These are phyloP conservation scores for Agonopterix heracliana DNA, from an alignment of 2,888 invertebrate genomes.

Conservation along the genomic window DNA sequence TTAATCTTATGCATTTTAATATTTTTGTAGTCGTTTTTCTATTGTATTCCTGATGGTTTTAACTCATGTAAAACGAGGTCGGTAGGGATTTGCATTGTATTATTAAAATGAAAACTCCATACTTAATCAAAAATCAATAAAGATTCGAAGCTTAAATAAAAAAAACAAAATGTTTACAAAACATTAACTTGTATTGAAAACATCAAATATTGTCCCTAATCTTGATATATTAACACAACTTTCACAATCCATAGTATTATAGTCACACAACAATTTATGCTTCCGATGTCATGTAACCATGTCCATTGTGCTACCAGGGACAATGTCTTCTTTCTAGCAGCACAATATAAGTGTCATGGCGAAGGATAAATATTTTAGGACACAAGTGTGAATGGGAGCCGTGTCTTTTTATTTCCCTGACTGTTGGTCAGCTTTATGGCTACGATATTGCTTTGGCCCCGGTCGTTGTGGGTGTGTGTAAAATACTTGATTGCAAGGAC, in stretches of 20 bases:
- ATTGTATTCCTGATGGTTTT: no score
- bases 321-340: constrained; percentile 7
- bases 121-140: no score
- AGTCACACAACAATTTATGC: constrained; percentile 3
- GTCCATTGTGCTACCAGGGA: constrained; percentile 2
- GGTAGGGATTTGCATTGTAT: no score
- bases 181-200: neutral
- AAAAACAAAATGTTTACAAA: no score
- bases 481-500: no score
- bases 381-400: constrained; percentile 60
- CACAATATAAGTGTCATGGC: constrained; percentile 7
- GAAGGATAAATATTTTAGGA: constrained; percentile 59
- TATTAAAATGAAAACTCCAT: no score
- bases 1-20: no score
- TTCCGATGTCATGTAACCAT: constrained; percentile 6
- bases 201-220: no score
- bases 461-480: constrained; percentile 37
- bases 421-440: constrained; percentile 53
- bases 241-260: neutral
- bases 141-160: no score
- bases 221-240: neutral
- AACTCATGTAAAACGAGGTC: no score
- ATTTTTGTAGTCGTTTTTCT: no score
- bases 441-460: constrained; percentile 35
- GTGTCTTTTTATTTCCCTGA: constrained; percentile 46